A percentile compares a stretch with the other conserved stretches of the same genome.
These are phyloP conservation scores for Caenorhabditis macrosperma DNA, from an alignment of 2,888 invertebrate genomes.

Conservation along the genomic window DNA sequence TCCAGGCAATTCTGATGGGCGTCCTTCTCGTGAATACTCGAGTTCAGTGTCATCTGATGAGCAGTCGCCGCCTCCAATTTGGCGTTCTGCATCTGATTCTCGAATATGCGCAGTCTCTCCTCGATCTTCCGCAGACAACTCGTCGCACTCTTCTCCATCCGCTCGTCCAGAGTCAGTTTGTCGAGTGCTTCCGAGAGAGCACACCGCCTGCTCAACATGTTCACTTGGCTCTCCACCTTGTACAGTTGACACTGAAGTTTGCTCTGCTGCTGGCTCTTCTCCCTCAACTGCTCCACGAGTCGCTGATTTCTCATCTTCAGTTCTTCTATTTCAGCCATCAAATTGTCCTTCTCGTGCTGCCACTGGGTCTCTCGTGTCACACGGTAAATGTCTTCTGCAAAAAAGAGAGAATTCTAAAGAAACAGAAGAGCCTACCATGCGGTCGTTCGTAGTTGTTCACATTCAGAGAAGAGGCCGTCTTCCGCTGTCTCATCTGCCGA, in stretches of 20 bases:
- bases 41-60: conserved; percentile 72
- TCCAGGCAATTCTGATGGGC: conserved; percentile 75
- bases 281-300: conserved; percentile 76
- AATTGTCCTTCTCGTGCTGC: conserved; percentile 65
- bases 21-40: conserved; percentile 68
- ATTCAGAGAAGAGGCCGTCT: conserved; percentile 60
- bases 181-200: conserved; percentile 74
- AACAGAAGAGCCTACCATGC: conserved; percentile 18
- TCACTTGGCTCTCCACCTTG: conserved; percentile 71
- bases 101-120: conserved; percentile 68
- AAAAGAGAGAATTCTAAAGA: too few species aligned
- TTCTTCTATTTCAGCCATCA: conserved; percentile 70
- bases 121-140: conserved; percentile 68
- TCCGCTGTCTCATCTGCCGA: conserved; percentile 53
- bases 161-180: conserved; percentile 66
- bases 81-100: conserved; percentile 68
- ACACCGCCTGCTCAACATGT: conserved; percentile 62
- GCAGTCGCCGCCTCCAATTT: conserved; percentile 69
- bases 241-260: conserved; percentile 69
- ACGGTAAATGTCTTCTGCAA: conserved; percentile 59
- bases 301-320: conserved; percentile 72
- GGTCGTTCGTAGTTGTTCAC: conserved; percentile 47
- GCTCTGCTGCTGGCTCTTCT: conserved; percentile 75
- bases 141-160: conserved; percentile 61
- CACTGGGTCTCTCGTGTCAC: conserved; percentile 62